Evolutionary conservation across 2,888 invertebrate genomes (phyloP).

Genomic region (Callyntrura guangdongensis): DNA sequence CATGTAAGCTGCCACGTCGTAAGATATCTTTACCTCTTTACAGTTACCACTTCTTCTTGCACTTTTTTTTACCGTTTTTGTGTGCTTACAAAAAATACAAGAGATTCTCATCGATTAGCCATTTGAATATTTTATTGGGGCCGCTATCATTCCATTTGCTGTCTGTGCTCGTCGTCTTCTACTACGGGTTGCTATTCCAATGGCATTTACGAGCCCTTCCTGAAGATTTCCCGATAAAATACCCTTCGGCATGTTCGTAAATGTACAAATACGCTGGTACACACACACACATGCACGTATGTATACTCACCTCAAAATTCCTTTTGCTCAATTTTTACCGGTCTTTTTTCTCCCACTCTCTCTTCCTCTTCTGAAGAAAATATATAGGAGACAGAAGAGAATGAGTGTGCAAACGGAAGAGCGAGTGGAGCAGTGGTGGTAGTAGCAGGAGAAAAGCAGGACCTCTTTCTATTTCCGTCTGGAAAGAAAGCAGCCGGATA

Average conservation of each 20-base stretch:
- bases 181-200: not conserved
- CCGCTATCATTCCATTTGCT: conserved; percentile 70
- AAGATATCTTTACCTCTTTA: conserved; percentile 56
- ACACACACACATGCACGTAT: not conserved
- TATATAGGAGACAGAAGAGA: not conserved
- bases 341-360: conserved; percentile 16
- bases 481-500: conserved; percentile 39
- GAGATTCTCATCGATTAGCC: conserved; percentile 80
- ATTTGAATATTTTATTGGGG: conserved; percentile 79
- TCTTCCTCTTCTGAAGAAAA: conserved; percentile 9
- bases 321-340: conserved; percentile 31
- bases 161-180: not conserved
- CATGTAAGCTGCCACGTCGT: not conserved
- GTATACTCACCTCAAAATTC: conserved; percentile 22
- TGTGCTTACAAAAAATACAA: conserved; percentile 65
- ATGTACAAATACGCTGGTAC: not conserved
- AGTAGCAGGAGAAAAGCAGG: not conserved
- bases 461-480: conserved; percentile 30
- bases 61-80: conserved; percentile 16
- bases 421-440: conserved; percentile 27
- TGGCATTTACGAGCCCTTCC: conserved; percentile 53
- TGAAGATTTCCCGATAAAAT: conserved; percentile 60
- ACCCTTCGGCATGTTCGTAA: conserved; percentile 62
- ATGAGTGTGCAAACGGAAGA: conserved; percentile 33
- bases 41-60: conserved; percentile 57